These are phyloP conservation scores for Hyles lineata DNA, from an alignment of 2,888 invertebrate genomes.

Conservation along the genomic window DNA sequence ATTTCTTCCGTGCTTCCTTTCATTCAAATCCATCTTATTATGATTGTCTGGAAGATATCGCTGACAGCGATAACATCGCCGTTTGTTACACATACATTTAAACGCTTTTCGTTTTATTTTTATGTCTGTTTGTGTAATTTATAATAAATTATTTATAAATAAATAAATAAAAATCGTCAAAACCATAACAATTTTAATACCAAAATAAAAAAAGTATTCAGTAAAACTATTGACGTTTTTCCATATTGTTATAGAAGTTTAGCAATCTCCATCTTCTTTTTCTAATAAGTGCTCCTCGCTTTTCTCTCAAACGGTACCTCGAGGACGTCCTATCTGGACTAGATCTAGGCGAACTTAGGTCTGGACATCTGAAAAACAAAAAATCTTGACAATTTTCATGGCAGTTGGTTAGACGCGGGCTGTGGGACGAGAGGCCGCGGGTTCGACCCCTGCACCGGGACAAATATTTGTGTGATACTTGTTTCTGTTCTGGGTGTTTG, in stretches of 20 bases:
- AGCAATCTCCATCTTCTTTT: slow-evolving; percentile 7
- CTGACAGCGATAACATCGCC: too few species aligned
- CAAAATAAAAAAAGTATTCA: neutral
- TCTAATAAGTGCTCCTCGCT: neutral
- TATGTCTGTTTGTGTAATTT: too few species aligned
- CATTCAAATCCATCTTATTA: too few species aligned
- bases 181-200: neutral
- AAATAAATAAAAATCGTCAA: neutral
- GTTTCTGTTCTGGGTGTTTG: too few species aligned
- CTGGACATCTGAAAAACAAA: slow-evolving; percentile 62
- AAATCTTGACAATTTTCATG: neutral
- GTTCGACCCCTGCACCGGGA: too few species aligned
- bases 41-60: too few species aligned
- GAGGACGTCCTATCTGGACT: slow-evolving; percentile 49
- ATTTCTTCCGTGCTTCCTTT: too few species aligned
- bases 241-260: neutral
- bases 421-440: too few species aligned
- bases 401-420: too few species aligned
- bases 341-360: slow-evolving; percentile 50
- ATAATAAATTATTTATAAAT: neutral
- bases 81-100: too few species aligned
- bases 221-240: neutral
- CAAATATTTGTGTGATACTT: too few species aligned
- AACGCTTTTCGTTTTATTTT: too few species aligned
- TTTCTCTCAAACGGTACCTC: neutral